Conservation (phyloP, 2,113 vertebrate species). For the Callionymus lyra region DNA sequence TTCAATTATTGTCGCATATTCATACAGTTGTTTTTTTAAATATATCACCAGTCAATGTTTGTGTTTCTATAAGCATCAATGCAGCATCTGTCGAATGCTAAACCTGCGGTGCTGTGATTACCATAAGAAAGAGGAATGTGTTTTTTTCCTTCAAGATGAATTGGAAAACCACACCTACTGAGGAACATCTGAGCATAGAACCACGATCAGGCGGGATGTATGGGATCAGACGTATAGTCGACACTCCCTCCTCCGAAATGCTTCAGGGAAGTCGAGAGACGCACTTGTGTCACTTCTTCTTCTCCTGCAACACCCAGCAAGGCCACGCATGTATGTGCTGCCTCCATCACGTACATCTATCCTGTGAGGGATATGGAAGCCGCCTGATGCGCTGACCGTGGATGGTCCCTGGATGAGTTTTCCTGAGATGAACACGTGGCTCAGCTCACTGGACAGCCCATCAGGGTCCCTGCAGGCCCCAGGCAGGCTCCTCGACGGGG, state of each 20-base stretch:
- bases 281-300: conserved; percentile 30
- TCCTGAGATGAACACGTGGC: conserved; percentile 2
- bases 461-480: conserved; percentile 31
- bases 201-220: conserved; percentile 20
- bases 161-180: conserved; percentile 19
- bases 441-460: conserved; percentile 60
- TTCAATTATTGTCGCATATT: no score
- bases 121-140: conserved; percentile 34
- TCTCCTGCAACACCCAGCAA: conserved; percentile 9
- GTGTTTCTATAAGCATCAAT: conserved; percentile 18
- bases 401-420: conserved; percentile 33
- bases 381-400: conserved; percentile 15
- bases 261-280: conserved; percentile 31
- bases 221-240: conserved; percentile 29
- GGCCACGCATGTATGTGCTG: not conserved
- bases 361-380: conserved; percentile 19
- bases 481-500: conserved; percentile 62
- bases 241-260: conserved; percentile 37
- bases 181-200: conserved; percentile 23
- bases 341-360: conserved; percentile 11
- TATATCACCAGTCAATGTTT: not conserved
- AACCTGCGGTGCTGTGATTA: conserved; percentile 17
- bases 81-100: conserved; percentile 11
- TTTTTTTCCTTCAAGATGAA: conserved; percentile 32
- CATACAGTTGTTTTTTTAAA: no score